Evolutionary conservation across 2,113 vertebrate species (phyloP), one percentile per base, ranked within the genome.

Genomic region (Cyprinodon tularosa): DNA sequence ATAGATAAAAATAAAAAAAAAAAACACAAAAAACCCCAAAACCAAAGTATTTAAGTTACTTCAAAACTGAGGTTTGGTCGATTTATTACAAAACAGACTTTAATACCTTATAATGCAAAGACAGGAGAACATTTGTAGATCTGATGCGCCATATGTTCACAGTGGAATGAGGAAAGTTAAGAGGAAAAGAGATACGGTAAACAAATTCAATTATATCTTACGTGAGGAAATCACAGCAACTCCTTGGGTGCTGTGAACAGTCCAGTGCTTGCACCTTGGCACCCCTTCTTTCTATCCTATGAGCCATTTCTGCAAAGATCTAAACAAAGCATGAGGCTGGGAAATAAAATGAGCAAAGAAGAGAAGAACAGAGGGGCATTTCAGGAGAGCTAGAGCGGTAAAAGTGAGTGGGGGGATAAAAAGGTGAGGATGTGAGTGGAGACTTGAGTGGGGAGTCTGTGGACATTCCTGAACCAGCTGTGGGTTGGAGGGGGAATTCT

Each of bases 401-500:
- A 78, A 84, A 73, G 71, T 0, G 39, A 89, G 78, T 20, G 62
- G 22, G 78, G 84, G 86, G 71, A 84, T 62, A 74, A 68, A 72
- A 84, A 84, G 80, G 85, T 88, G 84, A 86, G 90, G 86, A 87
- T 90, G 88, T 86, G 86, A 88, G 78, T 66, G 69, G 84, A 90
- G 89, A 87, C 62, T 82, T 81, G 74, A 90, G 88, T 78, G 86
- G 80, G 83, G 83, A 84, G 78, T 86, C 66, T 48, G 69, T 79
- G 84, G 85, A 92, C 92, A 93, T 95, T 94, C 92, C 92, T 88
- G 81, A 89, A 87, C 90, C 93, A 94, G 91, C 93, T 94, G 93
- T 85, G 93, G 93, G 93, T 93, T 93, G 88, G 88, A 93, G 88
- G 89, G 89, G 93, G 92, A 93, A 91, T 94, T 94, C 84, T 92